Conservation (phyloP, 1,140 invertebrate species). For the Drosophila burlai region DNA sequence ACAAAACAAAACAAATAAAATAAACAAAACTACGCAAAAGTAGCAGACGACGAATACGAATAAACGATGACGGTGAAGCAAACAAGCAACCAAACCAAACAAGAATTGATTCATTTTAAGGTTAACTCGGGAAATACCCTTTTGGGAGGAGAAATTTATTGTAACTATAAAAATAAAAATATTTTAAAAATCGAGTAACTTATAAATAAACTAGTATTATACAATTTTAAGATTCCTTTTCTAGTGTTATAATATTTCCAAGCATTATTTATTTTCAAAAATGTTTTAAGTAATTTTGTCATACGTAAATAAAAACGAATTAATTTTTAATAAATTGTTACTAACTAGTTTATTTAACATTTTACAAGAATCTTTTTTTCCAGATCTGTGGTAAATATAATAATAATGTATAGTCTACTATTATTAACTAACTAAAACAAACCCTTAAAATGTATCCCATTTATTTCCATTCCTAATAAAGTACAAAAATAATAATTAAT, state of each 20-base stretch:
- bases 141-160: neutral
- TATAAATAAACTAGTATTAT: no score
- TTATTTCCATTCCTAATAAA: neutral
- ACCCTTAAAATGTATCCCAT: neutral
- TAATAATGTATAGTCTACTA: no score
- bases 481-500: neutral
- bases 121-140: neutral
- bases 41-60: slow-evolving; percentile 56
- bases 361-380: no score
- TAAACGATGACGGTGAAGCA: slow-evolving; percentile 55
- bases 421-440: no score
- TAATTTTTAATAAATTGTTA: no score
- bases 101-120: slow-evolving; percentile 30
- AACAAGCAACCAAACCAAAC: slow-evolving; percentile 63
- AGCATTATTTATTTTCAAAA: no score
- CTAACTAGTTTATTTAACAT: no score
- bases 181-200: neutral
- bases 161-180: neutral
- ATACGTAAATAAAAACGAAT: no score
- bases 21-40: slow-evolving; percentile 79
- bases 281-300: no score
- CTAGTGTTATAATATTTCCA: no score
- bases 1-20: slow-evolving; percentile 81
- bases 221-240: no score
- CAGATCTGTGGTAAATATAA: no score